Evolutionary conservation across 1,140 invertebrate species (phyloP), one percentile per base, ranked within the genome.

Genomic region (Ooceraea biroi): DNA sequence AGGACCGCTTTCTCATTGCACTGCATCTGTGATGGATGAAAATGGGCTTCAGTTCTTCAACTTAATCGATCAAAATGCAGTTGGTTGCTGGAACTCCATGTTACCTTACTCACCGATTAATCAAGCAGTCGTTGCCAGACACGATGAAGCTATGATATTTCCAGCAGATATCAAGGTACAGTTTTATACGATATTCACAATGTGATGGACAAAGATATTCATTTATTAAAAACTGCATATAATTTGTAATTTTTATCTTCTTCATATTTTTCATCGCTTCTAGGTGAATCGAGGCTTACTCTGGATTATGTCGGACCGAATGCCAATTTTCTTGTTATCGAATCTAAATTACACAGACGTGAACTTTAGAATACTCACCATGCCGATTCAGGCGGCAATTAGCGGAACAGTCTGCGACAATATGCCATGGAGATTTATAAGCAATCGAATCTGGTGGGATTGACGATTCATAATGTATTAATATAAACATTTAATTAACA

Each of bases 291-390:
- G 89, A 7, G 94, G 93, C 8, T 80, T 92, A 5, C 63, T 95
- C 19, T 98, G 97, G 97, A 96, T 97, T 0, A 96, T 98, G 3
- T 97, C 97, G 0, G 97, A 98, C 90, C 94, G 96, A 44, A 97
- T 98, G 97, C 96, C 97, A 0, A 95, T 96, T 46, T 97, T 97
- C 85, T 91, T 97, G 19, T 93, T 97, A 74, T 95, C 96, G 0
- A 95, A 96, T 55, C 91, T 98, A 11, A 96, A 98, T 89, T 97
- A 96, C 84, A 96, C 95, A 36, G 97, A 97, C 85, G 95, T 97
- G 0, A 98, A 98, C 90, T 97, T 97, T 94, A 95, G 97, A 89
- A 96, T 98, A 84, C 96, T 96, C 88, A 96, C 96, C 3, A 96
- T 96, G 0, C 95, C 97, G 0, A 91, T 97, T 3, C 95, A 95